These are phyloP conservation scores for Nymphalis polychloros DNA, from an alignment of 2,888 invertebrate genomes.

Conservation along the genomic window DNA sequence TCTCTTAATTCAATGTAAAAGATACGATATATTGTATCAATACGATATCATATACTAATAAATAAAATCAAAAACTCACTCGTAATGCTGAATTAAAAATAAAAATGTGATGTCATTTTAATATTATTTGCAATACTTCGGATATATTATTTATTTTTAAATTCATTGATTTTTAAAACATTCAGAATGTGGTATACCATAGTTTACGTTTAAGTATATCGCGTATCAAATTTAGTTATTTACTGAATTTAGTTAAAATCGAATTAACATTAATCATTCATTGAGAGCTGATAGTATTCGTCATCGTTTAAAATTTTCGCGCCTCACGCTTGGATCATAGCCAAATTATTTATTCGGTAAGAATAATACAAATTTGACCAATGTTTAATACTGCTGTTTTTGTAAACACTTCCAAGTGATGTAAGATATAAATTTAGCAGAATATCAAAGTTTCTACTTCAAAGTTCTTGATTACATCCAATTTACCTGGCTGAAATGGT, in stretches of 20 bases:
- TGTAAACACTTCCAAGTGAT: slow-evolving; percentile 10
- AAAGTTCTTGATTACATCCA: slow-evolving; percentile 4
- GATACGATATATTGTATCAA: background rate
- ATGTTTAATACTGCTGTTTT: slow-evolving; percentile 5
- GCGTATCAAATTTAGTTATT: background rate
- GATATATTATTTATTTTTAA: too few species aligned
- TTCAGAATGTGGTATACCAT: too few species aligned
- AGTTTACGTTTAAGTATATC: too few species aligned
- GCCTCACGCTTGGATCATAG: slow-evolving; percentile 47
- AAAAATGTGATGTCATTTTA: too few species aligned
- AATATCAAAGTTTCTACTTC: background rate
- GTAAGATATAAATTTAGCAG: background rate
- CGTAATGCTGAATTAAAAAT: background rate
- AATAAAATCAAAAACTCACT: background rate
- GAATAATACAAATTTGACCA: slow-evolving; percentile 25
- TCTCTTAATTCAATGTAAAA: background rate
- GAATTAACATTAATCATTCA: slow-evolving; percentile 9
- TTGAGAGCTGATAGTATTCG: slow-evolving; percentile 36
- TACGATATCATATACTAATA: background rate
- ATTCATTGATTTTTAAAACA: too few species aligned
- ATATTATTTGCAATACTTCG: too few species aligned
- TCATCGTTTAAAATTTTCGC: slow-evolving; percentile 49
- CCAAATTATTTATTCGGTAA: slow-evolving; percentile 46
- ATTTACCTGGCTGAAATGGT: slow-evolving; percentile 73
- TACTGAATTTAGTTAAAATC: background rate